Base-by-base conservation (phyloP, 2,888 invertebrate genomes). In the Mythimna loreyi region DNA sequence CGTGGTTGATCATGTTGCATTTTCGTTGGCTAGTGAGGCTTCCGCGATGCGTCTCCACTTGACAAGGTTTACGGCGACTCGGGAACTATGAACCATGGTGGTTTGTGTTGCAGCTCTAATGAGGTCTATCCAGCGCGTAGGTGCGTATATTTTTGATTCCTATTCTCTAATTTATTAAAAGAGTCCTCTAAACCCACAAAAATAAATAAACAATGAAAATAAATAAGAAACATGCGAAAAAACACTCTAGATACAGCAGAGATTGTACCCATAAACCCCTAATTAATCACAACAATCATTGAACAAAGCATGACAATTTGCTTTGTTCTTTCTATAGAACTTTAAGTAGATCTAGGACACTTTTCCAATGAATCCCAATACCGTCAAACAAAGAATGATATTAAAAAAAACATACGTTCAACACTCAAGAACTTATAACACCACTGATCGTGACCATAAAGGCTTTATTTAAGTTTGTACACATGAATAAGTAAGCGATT, bases 401-500 rank as follows among this genome's bases (percentile, higher is more conserved):
- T 25, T 7, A 53, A 52, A 59, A 52, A 59, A 60, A 78, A 62
- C 43, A 50, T n/a, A 7, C 9, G 9, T n/a, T 11, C 23, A 11
- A 61, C 47, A 47, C 28, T 21, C 53, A 36, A 50, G 25, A 66
- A 36, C 19, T 36, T 72, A 56, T 61, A 50, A 62, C 60, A 47
- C 30, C 6, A 50, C 21, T 33, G 50, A 70, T 49, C 56, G 23
- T 64, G 55, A 57, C 43, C 63, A 67, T 61, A 74, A 33, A 71
- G 55, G 56, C 70, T 70, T 71, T 60, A 68, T 75, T 61, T 50
- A 60, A 65, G 59, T 33, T 40, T 59, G 60, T 63, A 56, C 52
- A 45, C 73, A 70, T 86, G 84, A 86, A 70, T 78, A 82, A 85
- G 73, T 77, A 75, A 66, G 78, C 72, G 64, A 87, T 87, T 85